Base-by-base conservation (phyloP, 2,797 vertebrate species). In the Momotus momota region DNA sequence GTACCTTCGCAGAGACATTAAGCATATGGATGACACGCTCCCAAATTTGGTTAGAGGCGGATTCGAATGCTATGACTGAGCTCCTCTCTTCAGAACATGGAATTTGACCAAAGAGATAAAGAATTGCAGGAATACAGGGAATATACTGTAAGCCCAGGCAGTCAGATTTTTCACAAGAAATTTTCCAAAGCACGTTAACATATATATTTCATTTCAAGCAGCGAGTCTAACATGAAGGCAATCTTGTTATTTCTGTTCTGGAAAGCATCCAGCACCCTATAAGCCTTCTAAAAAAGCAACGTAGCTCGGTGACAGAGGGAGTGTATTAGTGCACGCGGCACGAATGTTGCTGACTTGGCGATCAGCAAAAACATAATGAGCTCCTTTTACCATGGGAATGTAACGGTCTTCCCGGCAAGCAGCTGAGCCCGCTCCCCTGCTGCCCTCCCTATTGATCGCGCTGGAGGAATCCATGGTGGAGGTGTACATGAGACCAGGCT, bases 221-320 rank as follows among this genome's bases (percentile, higher is more conserved):
- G 86, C 0, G 22, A 88, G 61, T 46, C 81, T 65, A 51, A 87
- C 81, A 12, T 10, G 74, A 85, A 89, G 65, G 83, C 88, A 92
- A 94, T 92, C 86, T 88, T 95, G 86, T 96, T 96, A 95, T 93
- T 96, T 95, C 93, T 95, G 95, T 82, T 85, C 92, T 95, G 95
- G 94, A 97, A 89, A 45, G 84, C 85, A 88, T 95, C 95, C 95
- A 96, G 81, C 35, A 61, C 74, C 74, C 71, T 80, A 4, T 51
- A 49, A 95, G 94, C 77, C 67, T 86, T 77, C 92, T 87, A 9
- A 93, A 95, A 86, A 81, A 75, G 91, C 94, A 62, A 77, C 6
- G 6, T 40, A 74, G 91, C 91, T 89, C 57, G 12, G 92, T 64
- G 81, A 75, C 10, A 33, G 86, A 57, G 33, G 84, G 80, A 78